Conservation (phyloP, 92 coral and sea anemone species). For the Epizoanthus rinbou region DNA sequence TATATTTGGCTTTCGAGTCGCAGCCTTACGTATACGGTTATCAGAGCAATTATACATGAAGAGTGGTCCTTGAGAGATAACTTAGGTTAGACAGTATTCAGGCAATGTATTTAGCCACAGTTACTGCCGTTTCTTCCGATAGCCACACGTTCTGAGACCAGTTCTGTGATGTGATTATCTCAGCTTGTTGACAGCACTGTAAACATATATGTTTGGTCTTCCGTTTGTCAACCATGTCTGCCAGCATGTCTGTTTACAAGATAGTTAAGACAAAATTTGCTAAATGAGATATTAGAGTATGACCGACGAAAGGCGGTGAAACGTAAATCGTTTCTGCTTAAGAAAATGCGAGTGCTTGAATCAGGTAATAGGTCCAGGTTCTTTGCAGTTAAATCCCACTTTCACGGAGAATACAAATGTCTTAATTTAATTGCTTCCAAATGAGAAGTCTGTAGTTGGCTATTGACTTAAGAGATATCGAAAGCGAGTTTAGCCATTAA, state of each 20-base stretch:
- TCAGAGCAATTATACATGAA: slow-evolving; percentile 37
- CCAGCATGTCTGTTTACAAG: slow-evolving; percentile 40
- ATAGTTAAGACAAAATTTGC: slow-evolving; percentile 35
- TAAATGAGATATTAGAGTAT: slow-evolving; percentile 35
- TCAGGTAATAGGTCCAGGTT: background rate
- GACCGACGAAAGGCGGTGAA: slow-evolving; percentile 39
- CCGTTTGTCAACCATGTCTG: slow-evolving; percentile 23
- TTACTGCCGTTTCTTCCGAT: slow-evolving; percentile 25
- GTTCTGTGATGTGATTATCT: slow-evolving; percentile 39
- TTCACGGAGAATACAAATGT: slow-evolving; percentile 61
- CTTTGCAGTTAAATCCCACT: slow-evolving; percentile 8
- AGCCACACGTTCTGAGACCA: slow-evolving; percentile 33
- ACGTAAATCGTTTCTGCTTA: background rate
- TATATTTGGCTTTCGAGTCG: slow-evolving; percentile 18
- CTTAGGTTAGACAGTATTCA: background rate
- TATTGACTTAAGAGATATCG: slow-evolving; percentile 71
- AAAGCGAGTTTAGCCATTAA: slow-evolving; percentile 85
- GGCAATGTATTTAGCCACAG: background rate
- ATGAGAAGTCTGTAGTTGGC: slow-evolving; percentile 50
- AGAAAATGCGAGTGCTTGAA: background rate
- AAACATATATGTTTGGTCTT: slow-evolving; percentile 42
- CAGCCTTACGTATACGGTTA: slow-evolving; percentile 6
- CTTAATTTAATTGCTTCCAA: slow-evolving; percentile 78
- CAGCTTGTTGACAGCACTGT: slow-evolving; percentile 42
- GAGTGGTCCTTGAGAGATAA: slow-evolving; percentile 35